These are phyloP conservation scores for Sinocyclocheilus anophthalmus DNA, from an alignment of 2,113 vertebrate genomes.

Conservation along the genomic window DNA sequence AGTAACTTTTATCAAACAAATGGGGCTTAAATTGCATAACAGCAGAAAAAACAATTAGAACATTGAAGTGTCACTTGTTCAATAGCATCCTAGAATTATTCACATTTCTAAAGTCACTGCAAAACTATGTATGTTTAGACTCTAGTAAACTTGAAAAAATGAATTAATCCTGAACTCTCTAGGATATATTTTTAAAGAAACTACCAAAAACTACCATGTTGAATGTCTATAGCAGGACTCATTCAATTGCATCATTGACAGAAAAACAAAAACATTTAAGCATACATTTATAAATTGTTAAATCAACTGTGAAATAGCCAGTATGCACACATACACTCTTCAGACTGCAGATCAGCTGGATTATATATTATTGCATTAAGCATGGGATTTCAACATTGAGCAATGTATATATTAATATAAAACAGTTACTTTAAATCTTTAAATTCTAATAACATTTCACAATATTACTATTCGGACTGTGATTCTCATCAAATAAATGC, in stretches of 20 bases:
- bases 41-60: not conserved
- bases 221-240: too few relatives aligned
- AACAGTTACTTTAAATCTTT: too few relatives aligned
- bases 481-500: too few relatives aligned
- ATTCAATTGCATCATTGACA: not conserved
- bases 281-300: not conserved
- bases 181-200: not conserved
- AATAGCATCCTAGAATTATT: not conserved
- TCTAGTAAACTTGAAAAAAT: not conserved
- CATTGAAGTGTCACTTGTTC: not conserved
- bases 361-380: not conserved
- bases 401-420: not conserved
- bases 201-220: not conserved
- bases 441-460: too few relatives aligned
- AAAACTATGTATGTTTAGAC: not conserved
- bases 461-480: too few relatives aligned
- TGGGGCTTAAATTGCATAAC: constrained; percentile 5
- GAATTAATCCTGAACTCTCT: not conserved
- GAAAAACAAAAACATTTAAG: not conserved
- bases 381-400: not conserved
- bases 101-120: not conserved
- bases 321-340: too few relatives aligned
- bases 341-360: too few relatives aligned
- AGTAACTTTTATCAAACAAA: not conserved
- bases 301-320: not conserved